phyloP scores from a whole-genome alignment of 1,140 invertebrate genomes.

The Drosophila chauvacae region DNA sequence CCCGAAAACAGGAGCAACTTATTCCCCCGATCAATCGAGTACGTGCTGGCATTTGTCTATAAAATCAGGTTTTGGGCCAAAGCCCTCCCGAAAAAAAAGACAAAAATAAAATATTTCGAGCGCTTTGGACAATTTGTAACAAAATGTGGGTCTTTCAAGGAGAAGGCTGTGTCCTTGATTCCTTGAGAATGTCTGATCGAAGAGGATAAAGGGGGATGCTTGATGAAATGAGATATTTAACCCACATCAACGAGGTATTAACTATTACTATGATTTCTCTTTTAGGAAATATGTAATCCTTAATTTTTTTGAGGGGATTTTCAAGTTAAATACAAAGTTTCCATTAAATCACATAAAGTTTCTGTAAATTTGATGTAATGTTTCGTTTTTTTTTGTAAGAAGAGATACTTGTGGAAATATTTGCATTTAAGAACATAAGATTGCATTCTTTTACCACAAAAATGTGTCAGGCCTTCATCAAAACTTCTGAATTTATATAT shows the following conservation, averaged over 20 bases:
- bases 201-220: neutral
- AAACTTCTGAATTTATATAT: neutral
- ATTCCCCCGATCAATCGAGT: constrained; percentile 59
- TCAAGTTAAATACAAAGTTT: neutral
- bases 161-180: constrained; percentile 51
- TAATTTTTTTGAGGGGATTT: neutral
- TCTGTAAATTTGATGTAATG: neutral
- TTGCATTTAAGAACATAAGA: neutral
- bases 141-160: constrained; percentile 39
- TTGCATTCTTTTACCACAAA: too few relatives aligned
- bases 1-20: constrained; percentile 64
- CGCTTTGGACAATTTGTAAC: constrained; percentile 58
- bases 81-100: constrained; percentile 10
- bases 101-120: constrained; percentile 41
- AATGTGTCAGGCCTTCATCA: neutral
- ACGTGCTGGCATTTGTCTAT: constrained; percentile 75
- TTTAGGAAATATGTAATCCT: neutral
- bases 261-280: too few relatives aligned
- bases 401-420: neutral
- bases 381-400: neutral
- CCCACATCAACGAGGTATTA: neutral
- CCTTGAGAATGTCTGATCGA: constrained; percentile 7
- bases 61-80: constrained; percentile 68
- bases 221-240: constrained; percentile 19
- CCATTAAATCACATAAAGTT: neutral